Evolutionary conservation across 2,797 vertebrate genomes (phyloP).

Genomic region (Phrynocephalus vlangalii): DNA sequence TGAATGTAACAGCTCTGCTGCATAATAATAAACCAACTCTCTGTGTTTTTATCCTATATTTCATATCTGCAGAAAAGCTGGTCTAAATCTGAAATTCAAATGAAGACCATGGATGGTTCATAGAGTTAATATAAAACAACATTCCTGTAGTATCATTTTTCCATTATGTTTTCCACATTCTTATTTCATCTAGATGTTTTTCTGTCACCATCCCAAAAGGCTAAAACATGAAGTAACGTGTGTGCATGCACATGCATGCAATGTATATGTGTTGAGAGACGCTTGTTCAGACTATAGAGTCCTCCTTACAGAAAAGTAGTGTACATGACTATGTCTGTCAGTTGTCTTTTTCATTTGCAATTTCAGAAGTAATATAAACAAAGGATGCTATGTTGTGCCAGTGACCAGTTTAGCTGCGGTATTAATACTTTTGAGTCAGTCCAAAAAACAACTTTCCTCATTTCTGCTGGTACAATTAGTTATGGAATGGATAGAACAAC

Average conservation of each 20-base stretch:
- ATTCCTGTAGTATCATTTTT: conserved; percentile 1
- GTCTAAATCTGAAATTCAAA: conserved; percentile 28
- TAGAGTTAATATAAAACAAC: background rate
- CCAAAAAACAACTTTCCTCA: no score
- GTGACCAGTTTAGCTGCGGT: no score
- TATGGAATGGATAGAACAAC: no score
- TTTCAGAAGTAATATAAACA: background rate
- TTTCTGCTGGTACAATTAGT: background rate
- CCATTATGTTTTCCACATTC: background rate
- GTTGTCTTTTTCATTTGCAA: background rate
- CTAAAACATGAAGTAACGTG: background rate
- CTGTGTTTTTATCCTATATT: conserved; percentile 1
- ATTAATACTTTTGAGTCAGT: no score
- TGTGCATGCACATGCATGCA: background rate
- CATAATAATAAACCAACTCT: background rate
- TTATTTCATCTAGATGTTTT: background rate
- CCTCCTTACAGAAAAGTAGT: background rate
- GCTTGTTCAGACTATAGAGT: background rate
- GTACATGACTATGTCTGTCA: background rate
- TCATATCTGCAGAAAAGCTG: background rate
- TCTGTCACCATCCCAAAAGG: background rate
- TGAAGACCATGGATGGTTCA: background rate
- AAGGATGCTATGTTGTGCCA: background rate
- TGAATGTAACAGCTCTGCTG: background rate
- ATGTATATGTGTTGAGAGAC: background rate